Evolutionary conservation across 2,113 vertebrate species (phyloP).

Genomic region (Pithys albifrons): DNA sequence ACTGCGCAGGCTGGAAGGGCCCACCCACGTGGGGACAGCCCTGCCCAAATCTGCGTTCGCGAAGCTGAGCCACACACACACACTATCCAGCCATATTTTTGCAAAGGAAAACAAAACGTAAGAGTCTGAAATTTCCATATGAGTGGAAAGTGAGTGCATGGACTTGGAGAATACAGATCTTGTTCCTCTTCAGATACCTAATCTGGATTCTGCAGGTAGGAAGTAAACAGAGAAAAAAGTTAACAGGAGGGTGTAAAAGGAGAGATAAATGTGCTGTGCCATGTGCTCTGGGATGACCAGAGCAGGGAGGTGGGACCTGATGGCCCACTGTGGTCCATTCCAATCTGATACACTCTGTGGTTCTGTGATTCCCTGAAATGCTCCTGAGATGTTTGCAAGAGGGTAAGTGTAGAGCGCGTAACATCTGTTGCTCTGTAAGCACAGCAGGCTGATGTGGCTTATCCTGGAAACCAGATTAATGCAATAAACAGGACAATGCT

Average conservation of each 20-base stretch:
- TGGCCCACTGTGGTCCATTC: background rate
- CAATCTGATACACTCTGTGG: background rate
- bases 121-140: background rate
- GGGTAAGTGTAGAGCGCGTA: background rate
- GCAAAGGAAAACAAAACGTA: background rate
- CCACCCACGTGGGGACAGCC: too few species aligned
- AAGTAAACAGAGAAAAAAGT: constrained; percentile 9
- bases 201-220: background rate
- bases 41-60: too few species aligned
- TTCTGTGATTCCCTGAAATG: background rate
- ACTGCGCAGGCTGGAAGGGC: too few species aligned
- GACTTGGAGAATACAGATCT: background rate
- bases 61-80: too few species aligned
- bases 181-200: background rate
- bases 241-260: background rate
- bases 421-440: constrained; percentile 20
- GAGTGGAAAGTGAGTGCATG: background rate
- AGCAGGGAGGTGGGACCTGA: background rate
- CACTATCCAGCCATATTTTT: background rate
- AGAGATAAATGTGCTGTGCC: background rate
- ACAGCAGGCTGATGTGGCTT: constrained; percentile 16
- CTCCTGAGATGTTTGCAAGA: background rate
- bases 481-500: background rate
- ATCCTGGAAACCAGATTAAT: constrained; percentile 5
- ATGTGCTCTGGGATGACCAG: background rate